phyloP scores from a whole-genome alignment of 2,113 vertebrate species.

The Tragelaphus imberbis region DNA sequence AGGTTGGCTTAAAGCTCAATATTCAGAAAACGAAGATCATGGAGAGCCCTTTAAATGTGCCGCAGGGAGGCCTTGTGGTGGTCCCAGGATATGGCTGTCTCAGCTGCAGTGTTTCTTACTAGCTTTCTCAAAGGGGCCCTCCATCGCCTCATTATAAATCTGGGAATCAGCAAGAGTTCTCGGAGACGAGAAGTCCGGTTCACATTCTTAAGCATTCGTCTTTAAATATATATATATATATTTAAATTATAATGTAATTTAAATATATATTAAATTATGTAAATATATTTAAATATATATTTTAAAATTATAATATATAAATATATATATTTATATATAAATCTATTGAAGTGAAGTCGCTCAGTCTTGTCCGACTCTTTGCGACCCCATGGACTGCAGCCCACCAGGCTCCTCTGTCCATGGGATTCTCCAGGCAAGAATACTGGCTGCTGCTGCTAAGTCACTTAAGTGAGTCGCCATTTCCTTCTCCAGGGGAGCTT shows the following conservation, averaged over 20 bases:
- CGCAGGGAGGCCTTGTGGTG: too few species aligned
- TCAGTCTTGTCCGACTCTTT: not conserved
- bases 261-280: not conserved
- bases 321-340: not conserved
- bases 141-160: not conserved
- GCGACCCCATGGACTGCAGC: accelerated
- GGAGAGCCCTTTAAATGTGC: not conserved
- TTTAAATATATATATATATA: not conserved
- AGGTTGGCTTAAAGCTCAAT: too few species aligned
- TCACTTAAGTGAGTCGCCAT: not conserved
- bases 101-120: not conserved
- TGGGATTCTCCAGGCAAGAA: not conserved
- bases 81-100: not conserved
- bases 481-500: not conserved
- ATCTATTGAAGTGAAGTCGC: not conserved
- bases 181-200: not conserved
- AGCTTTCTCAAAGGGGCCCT: not conserved
- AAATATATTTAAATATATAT: too few species aligned
- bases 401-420: not conserved
- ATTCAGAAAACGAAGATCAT: too few species aligned
- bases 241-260: not conserved
- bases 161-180: not conserved
- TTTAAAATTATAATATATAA: not conserved
- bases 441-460: not conserved
- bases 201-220: not conserved